Conservation (phyloP, 2,797 vertebrate species). For the Phoeniculus purpureus region DNA sequence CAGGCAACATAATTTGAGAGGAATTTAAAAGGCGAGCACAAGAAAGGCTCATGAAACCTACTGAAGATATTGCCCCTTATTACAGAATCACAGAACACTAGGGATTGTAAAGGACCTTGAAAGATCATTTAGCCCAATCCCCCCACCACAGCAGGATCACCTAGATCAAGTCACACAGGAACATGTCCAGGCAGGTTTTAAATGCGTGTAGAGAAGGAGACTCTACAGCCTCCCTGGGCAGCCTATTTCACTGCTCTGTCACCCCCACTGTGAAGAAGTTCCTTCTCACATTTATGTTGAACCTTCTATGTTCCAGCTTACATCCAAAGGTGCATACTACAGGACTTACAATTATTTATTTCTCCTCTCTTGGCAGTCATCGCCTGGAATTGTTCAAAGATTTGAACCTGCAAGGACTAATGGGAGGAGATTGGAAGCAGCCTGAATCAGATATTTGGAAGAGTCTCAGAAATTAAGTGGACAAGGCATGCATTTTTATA, state of each 20-base stretch:
- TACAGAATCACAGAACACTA: neutral
- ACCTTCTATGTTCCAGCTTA: too few relatives aligned
- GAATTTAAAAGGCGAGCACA: neutral
- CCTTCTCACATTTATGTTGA: too few relatives aligned
- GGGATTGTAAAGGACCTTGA: too few relatives aligned
- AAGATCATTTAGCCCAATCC: too few relatives aligned
- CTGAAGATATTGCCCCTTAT: neutral
- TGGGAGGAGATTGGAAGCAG: conserved; percentile 75
- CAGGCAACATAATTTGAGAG: neutral
- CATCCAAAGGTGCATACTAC: neutral
- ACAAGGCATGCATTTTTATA: neutral
- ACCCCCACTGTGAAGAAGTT: too few relatives aligned
- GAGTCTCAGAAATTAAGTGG: neutral
- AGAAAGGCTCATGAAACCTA: neutral
- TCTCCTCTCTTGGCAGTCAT: conserved; percentile 68
- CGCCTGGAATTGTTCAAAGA: conserved; percentile 76
- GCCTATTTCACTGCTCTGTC: too few relatives aligned
- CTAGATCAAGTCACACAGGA: too few relatives aligned
- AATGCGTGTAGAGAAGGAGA: too few relatives aligned
- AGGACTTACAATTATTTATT: neutral
- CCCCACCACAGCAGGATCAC: too few relatives aligned
- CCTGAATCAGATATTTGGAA: conserved; percentile 74
- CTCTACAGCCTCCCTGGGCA: too few relatives aligned
- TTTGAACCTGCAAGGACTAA: conserved; percentile 66
- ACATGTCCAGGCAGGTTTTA: too few relatives aligned